Evolutionary conservation across 1,140 invertebrate species (phyloP).

Genomic region (Bombyx mandarina): DNA sequence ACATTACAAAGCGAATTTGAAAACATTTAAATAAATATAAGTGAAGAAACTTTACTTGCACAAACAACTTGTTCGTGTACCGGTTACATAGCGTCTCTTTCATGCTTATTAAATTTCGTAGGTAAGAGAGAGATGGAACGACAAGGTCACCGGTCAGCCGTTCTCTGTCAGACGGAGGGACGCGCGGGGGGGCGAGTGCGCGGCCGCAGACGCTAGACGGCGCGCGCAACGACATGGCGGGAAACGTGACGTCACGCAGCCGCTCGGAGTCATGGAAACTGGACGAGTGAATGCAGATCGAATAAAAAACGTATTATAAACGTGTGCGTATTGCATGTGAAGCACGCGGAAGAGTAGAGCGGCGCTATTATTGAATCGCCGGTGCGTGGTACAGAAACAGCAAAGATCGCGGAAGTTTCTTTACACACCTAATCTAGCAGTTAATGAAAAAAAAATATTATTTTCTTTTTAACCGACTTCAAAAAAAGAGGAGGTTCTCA

Average conservation of each 20-base stretch:
- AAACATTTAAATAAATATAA: slow-evolving; percentile 55
- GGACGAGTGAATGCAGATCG: slow-evolving; percentile 34
- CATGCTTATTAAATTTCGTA: slow-evolving; percentile 7
- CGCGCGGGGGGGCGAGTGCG: slow-evolving; percentile 34
- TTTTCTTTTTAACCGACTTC: no score
- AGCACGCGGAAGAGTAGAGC: slow-evolving; percentile 12
- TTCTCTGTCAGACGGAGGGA: slow-evolving; percentile 55
- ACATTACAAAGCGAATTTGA: slow-evolving; percentile 52
- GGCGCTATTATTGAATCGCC: no score
- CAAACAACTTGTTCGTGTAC: slow-evolving; percentile 55
- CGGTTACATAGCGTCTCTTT: slow-evolving; percentile 30
- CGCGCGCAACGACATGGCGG: slow-evolving; percentile 41
- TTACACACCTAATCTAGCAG: no score
- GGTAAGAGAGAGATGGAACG: slow-evolving; percentile 36
- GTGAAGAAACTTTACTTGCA: slow-evolving; percentile 55
- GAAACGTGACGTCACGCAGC: slow-evolving; percentile 47
- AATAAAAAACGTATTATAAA: slow-evolving; percentile 29
- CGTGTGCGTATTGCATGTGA: slow-evolving; percentile 13
- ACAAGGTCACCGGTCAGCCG: slow-evolving; percentile 67
- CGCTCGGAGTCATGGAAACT: slow-evolving; percentile 31
- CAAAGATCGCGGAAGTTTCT: no score
- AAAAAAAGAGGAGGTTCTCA: no score
- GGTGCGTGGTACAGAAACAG: no score
- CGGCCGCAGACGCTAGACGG: slow-evolving; percentile 38
- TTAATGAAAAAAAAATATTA: no score